A percentile compares a stretch with the other conserved stretches of the same genome.
phyloP scores from a whole-genome alignment of 2,113 vertebrate species.

The Festucalex cinctus region DNA sequence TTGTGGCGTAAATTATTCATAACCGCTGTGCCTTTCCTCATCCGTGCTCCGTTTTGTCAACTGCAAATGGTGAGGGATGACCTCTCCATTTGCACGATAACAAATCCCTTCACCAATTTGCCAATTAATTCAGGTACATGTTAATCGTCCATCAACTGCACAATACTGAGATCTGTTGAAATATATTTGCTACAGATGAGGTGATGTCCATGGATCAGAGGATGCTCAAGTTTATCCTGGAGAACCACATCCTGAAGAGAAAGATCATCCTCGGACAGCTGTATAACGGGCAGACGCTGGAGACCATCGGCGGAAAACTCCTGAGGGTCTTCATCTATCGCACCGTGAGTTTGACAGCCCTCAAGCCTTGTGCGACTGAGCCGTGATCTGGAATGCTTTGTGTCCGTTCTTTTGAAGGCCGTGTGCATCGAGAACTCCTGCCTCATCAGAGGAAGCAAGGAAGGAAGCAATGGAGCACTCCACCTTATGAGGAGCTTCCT shows the following conservation, averaged over 20 bases:
- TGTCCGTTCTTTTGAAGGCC: slow-evolving; percentile 71
- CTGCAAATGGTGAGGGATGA: neutral
- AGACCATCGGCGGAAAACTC: slow-evolving; percentile 86
- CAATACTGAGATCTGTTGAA: neutral
- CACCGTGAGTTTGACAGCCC: slow-evolving; percentile 76
- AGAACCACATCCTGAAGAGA: slow-evolving; percentile 89
- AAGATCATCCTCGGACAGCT: slow-evolving; percentile 85
- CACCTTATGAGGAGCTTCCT: slow-evolving; percentile 84
- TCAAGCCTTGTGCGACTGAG: slow-evolving; percentile 3
- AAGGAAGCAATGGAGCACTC: slow-evolving; percentile 90
- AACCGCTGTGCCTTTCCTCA: neutral
- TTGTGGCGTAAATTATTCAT: slow-evolving; percentile 10
- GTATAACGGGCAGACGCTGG: slow-evolving; percentile 89
- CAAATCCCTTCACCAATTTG: too few species aligned
- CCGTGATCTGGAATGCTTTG: neutral
- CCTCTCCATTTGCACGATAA: too few species aligned
- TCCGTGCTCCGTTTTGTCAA: neutral
- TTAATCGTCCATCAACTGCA: neutral
- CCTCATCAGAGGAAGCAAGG: slow-evolving; percentile 91
- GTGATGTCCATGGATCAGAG: slow-evolving; percentile 87
- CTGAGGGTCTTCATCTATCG: slow-evolving; percentile 94
- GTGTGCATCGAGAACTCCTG: slow-evolving; percentile 96
- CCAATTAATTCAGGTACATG: neutral
- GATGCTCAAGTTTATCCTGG: slow-evolving; percentile 80
- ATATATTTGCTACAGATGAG: slow-evolving; percentile 73